phyloP scores from a whole-genome alignment of 2,113 vertebrate genomes.

The Papio anubis region DNA sequence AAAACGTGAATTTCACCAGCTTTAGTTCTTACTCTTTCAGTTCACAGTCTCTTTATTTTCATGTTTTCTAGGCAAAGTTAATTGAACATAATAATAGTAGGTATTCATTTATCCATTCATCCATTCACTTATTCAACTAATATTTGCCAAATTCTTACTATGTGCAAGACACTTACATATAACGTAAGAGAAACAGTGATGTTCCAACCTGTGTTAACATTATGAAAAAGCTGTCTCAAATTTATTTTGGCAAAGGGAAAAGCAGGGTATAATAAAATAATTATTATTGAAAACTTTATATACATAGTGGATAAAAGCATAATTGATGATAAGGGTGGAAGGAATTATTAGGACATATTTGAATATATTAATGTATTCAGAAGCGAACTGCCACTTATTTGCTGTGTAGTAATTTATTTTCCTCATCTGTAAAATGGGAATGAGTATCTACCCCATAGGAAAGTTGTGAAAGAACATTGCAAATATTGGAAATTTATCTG shows the following conservation, averaged over 20 bases:
- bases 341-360: neutral
- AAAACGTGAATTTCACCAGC: conserved; percentile 30
- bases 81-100: neutral
- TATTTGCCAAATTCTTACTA: conserved; percentile 16
- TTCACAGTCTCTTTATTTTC: conserved; percentile 18
- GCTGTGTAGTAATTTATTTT: neutral
- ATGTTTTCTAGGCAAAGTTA: conserved; percentile 38
- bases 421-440: conserved; percentile 23
- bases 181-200: conserved; percentile 10
- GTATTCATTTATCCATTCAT: conserved; percentile 13
- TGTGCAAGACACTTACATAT: neutral
- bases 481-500: conserved; percentile 1
- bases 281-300: conserved; percentile 28
- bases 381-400: conserved; percentile 11
- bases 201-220: neutral
- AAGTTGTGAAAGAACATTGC: neutral
- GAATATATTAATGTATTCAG: neutral
- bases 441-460: neutral
- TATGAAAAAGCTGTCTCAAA: conserved; percentile 32
- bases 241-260: conserved; percentile 51
- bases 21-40: conserved; percentile 11
- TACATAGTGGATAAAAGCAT: neutral
- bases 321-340: neutral
- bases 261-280: neutral
- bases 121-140: neutral